Percentiles rank a stretch among this genome's conserved stretches.
Conservation (phyloP, 2,888 invertebrate species). For the Hydropsyche betteni region DNA sequence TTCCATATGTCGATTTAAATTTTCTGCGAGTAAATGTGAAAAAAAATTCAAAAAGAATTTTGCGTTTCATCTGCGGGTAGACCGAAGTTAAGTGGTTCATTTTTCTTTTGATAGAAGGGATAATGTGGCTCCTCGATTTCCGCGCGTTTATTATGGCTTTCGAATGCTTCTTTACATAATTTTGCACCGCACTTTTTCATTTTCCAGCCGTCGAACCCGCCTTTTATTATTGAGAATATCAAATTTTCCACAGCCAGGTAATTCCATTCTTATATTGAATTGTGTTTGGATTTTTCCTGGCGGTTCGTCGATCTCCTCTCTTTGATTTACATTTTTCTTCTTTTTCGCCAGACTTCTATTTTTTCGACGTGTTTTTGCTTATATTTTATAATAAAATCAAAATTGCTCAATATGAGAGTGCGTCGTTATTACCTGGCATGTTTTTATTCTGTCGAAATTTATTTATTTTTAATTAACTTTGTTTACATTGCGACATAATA, state of each 20-base stretch:
- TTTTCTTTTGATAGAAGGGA: not conserved
- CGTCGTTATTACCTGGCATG: too few relatives aligned
- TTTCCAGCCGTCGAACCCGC: not conserved
- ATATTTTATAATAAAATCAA: too few relatives aligned
- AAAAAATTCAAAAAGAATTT: not conserved
- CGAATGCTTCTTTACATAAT: constrained; percentile 16
- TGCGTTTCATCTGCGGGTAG: not conserved
- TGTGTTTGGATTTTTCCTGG: constrained; percentile 4
- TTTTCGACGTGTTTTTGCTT: too few relatives aligned
- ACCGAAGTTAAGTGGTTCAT: constrained; percentile 19
- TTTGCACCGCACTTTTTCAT: not conserved
- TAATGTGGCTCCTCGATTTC: constrained; percentile 2
- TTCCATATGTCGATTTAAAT: too few relatives aligned
- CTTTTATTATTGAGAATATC: constrained; percentile 29
- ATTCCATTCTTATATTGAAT: constrained; percentile 22
- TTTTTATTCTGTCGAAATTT: too few relatives aligned
- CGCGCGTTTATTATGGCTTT: constrained; percentile 11
- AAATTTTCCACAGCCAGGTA: constrained; percentile 5
- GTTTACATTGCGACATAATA: too few relatives aligned
- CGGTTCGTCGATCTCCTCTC: not conserved
- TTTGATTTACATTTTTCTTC: too few relatives aligned
- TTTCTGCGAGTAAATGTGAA: not conserved
- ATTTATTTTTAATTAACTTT: too few relatives aligned
- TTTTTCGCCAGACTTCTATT: too few relatives aligned
- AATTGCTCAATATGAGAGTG: too few relatives aligned